A percentile compares a stretch with the other conserved stretches of the same genome.
Evolutionary conservation across 1,140 invertebrate species (phyloP).

Genomic region (Sycophaga agraensis): DNA sequence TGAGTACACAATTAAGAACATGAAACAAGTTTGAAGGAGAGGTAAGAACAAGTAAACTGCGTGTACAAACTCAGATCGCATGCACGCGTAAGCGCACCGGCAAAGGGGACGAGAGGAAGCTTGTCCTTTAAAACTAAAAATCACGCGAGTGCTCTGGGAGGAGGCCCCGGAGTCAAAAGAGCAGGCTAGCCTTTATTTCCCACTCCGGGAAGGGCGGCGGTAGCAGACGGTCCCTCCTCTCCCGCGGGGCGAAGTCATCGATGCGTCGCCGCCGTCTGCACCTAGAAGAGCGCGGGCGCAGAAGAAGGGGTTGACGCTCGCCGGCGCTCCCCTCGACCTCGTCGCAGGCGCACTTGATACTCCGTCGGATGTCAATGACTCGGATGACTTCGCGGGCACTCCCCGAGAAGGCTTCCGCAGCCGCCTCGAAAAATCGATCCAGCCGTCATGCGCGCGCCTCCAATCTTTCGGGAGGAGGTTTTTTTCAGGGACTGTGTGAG

Average conservation of each 20-base stretch:
- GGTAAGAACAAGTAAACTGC: no score
- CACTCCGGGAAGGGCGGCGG: no score
- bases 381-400: conserved; percentile 49
- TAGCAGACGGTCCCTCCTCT: not conserved
- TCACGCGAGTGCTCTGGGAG: not conserved
- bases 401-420: conserved; percentile 37
- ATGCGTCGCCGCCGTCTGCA: conserved; percentile 21
- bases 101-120: not conserved
- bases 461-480: no score
- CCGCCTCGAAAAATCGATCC: conserved; percentile 23
- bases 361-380: conserved; percentile 50
- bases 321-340: not conserved
- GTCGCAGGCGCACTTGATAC: no score
- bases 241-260: no score
- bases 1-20: no score
- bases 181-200: conserved; percentile 23
- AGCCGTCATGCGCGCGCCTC: not conserved
- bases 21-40: no score
- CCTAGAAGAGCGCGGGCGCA: not conserved
- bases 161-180: conserved; percentile 7
- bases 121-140: not conserved
- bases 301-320: conserved; percentile 8
- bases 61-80: no score
- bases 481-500: no score
- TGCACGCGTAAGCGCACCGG: no score